Base-by-base conservation (phyloP, 2,113 vertebrate species). In the Phocoena phocoena region DNA sequence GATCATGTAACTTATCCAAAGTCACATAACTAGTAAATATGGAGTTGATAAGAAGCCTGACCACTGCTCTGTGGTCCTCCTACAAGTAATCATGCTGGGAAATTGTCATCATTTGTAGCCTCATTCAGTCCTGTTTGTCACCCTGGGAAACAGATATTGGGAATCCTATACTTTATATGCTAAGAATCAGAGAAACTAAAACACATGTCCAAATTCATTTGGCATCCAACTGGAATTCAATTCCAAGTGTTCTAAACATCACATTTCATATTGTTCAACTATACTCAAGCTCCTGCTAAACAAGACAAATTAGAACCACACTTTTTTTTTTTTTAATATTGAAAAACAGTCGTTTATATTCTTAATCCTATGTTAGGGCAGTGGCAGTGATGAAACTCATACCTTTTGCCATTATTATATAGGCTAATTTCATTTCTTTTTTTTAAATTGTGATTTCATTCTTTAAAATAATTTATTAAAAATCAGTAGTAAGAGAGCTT, bases 41-140 rank as follows among this genome's bases (percentile, higher is more conserved):
- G 11, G 21, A 76, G 28, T 38, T 58, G 14, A 5, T 17, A 10
- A 62, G 44, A 36, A 86, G 12, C 0, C 67, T 88, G 4, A 11
- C 13, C 44, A 21, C 11, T 63, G 20, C 25, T 26, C 23, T 0
- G 0, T 1, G 5, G 1, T 14, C 7, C 31, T 47, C 5, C 31
- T 76, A 36, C 3, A 33, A 17, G 1, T 33, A 26, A 4, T n/a
- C 21, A 4, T 6, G 6, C 10, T 53, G 23, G 44, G 6, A 6
- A 14, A 55, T 55, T 68, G 71, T 63, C 58, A 74, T 62, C 33
- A 1, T 7, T 7, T 2, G 3, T 18, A 17, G 1, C 3, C 9
- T 53, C 47, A 38, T 38, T 81, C 25, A 11, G 4, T 71, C n/a
- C 25, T 18, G 1, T 31, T 12, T 2, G 6, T 92, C 33, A 25